A percentile compares a stretch with the other conserved stretches of the same genome.
These are phyloP conservation scores for Cettia cetti DNA, from an alignment of 2,113 vertebrate genomes.

Conservation along the genomic window DNA sequence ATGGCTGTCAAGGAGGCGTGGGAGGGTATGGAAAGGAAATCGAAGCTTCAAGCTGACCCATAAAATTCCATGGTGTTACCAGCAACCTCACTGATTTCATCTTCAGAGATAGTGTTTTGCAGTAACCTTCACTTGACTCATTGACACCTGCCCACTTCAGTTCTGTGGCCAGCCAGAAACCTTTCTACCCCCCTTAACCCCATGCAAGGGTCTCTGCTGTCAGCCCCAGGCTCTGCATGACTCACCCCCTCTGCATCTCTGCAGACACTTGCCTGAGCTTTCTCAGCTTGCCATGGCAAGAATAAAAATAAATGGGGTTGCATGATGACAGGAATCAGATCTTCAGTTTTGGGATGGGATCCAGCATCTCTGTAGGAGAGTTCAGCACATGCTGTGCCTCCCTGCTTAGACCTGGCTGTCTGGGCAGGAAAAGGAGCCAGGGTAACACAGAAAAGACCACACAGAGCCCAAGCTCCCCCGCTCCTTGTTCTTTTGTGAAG, in stretches of 20 bases:
- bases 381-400: not conserved
- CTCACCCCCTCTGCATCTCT: not conserved
- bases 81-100: not conserved
- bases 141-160: conserved; percentile 10
- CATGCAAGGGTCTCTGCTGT: not conserved
- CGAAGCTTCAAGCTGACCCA: not conserved
- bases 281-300: not conserved
- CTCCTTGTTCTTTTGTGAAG: not conserved
- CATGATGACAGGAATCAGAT: conserved; percentile 5
- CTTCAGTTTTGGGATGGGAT: not conserved
- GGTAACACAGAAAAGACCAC: not conserved
- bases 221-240: not conserved
- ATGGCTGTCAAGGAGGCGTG: not conserved
- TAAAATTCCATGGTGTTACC: not conserved
- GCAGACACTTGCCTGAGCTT: not conserved
- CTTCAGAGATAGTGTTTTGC: not conserved
- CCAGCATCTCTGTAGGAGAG: not conserved
- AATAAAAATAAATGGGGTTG: not conserved
- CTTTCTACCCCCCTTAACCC: not conserved
- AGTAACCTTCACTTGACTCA: not conserved
- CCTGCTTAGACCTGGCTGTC: not conserved
- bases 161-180: not conserved
- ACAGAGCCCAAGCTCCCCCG: not conserved
- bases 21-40: not conserved
- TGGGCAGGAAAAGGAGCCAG: not conserved